phyloP scores from a whole-genome alignment of 2,113 vertebrate species.

The Caracal caracal region DNA sequence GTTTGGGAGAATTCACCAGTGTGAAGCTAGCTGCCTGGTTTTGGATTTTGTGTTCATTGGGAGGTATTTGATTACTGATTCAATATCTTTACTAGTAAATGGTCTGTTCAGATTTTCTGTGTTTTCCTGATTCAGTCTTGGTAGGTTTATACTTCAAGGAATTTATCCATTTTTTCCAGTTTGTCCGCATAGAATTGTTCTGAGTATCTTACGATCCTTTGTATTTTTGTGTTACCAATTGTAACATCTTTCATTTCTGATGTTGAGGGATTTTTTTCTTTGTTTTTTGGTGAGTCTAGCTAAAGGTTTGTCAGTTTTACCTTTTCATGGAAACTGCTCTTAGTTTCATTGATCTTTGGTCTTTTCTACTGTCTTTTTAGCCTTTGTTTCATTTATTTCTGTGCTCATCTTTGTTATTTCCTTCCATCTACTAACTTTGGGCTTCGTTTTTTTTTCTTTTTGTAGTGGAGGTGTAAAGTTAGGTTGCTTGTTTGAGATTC shows the following conservation, averaged over 20 bases:
- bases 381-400: not conserved
- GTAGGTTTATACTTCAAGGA: not conserved
- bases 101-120: not conserved
- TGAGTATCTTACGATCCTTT: not conserved
- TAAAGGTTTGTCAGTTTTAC: not conserved
- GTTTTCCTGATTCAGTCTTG: not conserved
- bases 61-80: not conserved
- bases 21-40: not conserved
- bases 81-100: not conserved
- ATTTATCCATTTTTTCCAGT: not conserved
- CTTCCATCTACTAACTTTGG: not conserved
- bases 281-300: not conserved
- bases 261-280: not conserved
- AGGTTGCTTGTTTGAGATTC: not conserved
- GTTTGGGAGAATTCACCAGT: not conserved
- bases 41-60: not conserved
- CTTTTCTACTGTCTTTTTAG: not conserved
- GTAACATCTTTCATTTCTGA: not conserved
- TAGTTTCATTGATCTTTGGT: not conserved
- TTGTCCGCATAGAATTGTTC: not conserved
- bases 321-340: not conserved
- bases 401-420: not conserved
- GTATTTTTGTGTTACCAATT: not conserved
- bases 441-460: not conserved
- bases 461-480: not conserved